Evolutionary conservation across 2,797 vertebrate genomes (phyloP), one percentile per base, ranked within the genome.

Genomic region (Typhlichthys subterraneus): DNA sequence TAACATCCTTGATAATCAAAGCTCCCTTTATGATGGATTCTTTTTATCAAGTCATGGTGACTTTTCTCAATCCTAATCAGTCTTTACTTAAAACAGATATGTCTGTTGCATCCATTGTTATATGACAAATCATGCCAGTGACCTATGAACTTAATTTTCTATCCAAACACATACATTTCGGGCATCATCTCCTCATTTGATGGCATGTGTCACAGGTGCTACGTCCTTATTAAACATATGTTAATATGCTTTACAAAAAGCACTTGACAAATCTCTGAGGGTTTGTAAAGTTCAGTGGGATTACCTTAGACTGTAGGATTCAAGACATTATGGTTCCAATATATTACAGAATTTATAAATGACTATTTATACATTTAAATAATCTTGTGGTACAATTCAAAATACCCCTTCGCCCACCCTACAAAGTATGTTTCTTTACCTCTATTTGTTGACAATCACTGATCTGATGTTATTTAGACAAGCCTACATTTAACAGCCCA

Each of bases 111-210:
- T 94, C 90, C 86, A 85, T 86, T 83, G 92, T 96, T 96, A 94
- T 93, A 93, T 94, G 87, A 76, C 79, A 88, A 77, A 90, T 88
- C 86, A 80, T 73, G 82, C 86, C 59, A 7, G 12, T 64, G 91
- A 95, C 92, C 95, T 91, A 82, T 95, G 93, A 95, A 93, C 95
- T 91, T 91, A 80, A 91, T 94, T 94, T 94, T 93, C 93, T 93
- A 87, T 93, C 89, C 89, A 93, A 93, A 95, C 93, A 90, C 87
- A 92, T 95, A 94, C 92, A 94, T 92, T 94, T 90, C 78, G 90
- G 85, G 82, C 89, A 64, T 65, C 63, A 58, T 77, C 49, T 68
- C 52, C 68, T 52, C 79, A 61, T 49, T 53, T 75, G 82, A 90
- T 89, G 88, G 93, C 90, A 93, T 92, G 90, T 89, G 90, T 87